A percentile compares a stretch with the other conserved stretches of the same genome.
These are phyloP conservation scores for Loripinus fragilis DNA, from an alignment of 2,888 invertebrate species.

Conservation along the genomic window DNA sequence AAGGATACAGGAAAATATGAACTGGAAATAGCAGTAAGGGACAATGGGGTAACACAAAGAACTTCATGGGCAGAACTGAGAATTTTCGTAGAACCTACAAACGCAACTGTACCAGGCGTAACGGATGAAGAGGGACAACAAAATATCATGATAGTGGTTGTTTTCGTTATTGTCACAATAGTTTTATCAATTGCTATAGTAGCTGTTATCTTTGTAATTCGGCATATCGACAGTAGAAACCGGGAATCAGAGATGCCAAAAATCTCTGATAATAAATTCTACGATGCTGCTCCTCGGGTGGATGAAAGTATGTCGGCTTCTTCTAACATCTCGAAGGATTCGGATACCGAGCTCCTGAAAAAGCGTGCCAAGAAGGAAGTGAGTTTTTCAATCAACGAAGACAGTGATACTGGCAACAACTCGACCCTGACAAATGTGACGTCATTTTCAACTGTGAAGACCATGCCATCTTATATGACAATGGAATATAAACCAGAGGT, in stretches of 20 bases:
- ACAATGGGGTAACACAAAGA: constrained; percentile 67
- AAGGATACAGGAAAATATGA: constrained; percentile 67
- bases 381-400: constrained; percentile 76
- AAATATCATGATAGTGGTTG: constrained; percentile 71
- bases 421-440: constrained; percentile 71
- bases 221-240: constrained; percentile 65
- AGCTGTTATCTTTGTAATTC: constrained; percentile 70
- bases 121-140: constrained; percentile 61
- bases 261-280: constrained; percentile 54
- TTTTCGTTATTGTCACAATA: constrained; percentile 70
- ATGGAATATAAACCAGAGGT: constrained; percentile 72
- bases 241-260: constrained; percentile 45
- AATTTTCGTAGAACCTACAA: constrained; percentile 62
- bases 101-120: constrained; percentile 59
- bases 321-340: constrained; percentile 59
- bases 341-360: constrained; percentile 67
- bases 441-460: constrained; percentile 73
- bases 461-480: constrained; percentile 62
- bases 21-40: constrained; percentile 73
- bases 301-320: constrained; percentile 64
- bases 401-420: constrained; percentile 65
- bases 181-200: constrained; percentile 72
- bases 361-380: constrained; percentile 76
- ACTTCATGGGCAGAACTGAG: constrained; percentile 65
- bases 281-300: constrained; percentile 46